phyloP scores from a whole-genome alignment of 2,797 vertebrate species.

The Sebastes alutus region DNA sequence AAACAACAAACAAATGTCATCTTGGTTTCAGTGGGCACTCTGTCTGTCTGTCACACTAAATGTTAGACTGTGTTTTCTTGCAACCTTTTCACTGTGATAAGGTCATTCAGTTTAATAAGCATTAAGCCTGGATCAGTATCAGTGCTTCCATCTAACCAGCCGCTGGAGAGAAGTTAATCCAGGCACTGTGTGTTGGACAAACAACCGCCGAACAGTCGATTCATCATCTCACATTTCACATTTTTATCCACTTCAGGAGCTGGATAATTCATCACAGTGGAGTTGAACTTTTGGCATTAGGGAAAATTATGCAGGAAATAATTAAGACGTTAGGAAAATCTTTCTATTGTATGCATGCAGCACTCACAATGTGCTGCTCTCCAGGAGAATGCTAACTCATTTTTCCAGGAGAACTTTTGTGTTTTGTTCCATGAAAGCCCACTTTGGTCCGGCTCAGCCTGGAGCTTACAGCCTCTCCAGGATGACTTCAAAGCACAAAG shows the following conservation, averaged over 20 bases:
- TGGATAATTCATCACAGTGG: neutral
- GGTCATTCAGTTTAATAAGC: constrained; percentile 76
- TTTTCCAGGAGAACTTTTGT: constrained; percentile 26
- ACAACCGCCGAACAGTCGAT: neutral
- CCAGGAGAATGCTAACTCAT: constrained; percentile 23
- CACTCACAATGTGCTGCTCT: neutral
- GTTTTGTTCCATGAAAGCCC: constrained; percentile 63
- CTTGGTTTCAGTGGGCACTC: neutral
- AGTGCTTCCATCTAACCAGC: constrained; percentile 39
- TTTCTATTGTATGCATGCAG: neutral
- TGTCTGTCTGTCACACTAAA: constrained; percentile 8
- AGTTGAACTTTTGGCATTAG: neutral
- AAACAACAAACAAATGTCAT: neutral
- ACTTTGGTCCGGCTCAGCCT: constrained; percentile 67
- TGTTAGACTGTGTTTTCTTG: constrained; percentile 20
- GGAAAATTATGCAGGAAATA: neutral
- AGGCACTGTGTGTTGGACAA: constrained; percentile 18
- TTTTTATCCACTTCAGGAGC: neutral
- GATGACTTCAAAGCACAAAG: constrained; percentile 79
- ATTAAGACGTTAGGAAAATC: neutral
- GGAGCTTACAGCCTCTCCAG: constrained; percentile 61
- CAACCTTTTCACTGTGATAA: constrained; percentile 67
- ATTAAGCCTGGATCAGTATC: constrained; percentile 78
- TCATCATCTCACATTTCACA: constrained; percentile 16
- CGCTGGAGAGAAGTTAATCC: constrained; percentile 67